A percentile compares a stretch with the other conserved stretches of the same genome.
Evolutionary conservation across 2,888 invertebrate genomes (phyloP).

Genomic region (Catocala nupta): DNA sequence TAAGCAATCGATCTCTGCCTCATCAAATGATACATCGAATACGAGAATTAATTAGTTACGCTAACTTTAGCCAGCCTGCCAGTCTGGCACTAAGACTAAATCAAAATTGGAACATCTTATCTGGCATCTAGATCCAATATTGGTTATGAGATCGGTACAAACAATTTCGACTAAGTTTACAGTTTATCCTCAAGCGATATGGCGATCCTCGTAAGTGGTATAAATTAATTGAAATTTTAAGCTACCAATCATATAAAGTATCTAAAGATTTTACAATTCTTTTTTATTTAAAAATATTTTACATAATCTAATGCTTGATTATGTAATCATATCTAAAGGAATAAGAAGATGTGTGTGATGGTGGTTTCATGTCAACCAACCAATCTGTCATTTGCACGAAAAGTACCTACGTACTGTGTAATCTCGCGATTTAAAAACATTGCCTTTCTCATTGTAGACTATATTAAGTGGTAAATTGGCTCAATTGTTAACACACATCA

Average conservation of each 20-base stretch:
- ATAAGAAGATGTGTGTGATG: too few relatives aligned
- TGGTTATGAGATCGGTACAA: conserved; percentile 70
- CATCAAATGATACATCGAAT: conserved; percentile 67
- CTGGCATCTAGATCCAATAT: conserved; percentile 63
- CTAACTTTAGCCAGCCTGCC: conserved; percentile 58
- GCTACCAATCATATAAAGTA: too few relatives aligned
- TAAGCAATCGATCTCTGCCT: conserved; percentile 65
- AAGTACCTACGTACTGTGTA: too few relatives aligned
- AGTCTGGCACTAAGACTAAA: conserved; percentile 51
- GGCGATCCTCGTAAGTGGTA: neutral
- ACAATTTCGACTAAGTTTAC: conserved; percentile 38
- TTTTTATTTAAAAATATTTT: too few relatives aligned
- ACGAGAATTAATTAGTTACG: conserved; percentile 75
- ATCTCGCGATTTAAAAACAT: too few relatives aligned
- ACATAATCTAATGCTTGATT: too few relatives aligned
- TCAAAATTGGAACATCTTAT: conserved; percentile 76
- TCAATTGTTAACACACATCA: too few relatives aligned
- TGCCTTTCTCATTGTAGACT: too few relatives aligned
- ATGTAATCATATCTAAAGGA: too few relatives aligned
- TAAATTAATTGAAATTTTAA: neutral
- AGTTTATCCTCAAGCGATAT: conserved; percentile 2
- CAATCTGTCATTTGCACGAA: too few relatives aligned
- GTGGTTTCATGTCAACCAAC: too few relatives aligned
- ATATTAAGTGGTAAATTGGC: neutral
- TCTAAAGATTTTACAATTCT: too few relatives aligned